These are phyloP conservation scores for Latrodectus elegans DNA, from an alignment of 2,888 invertebrate species.

Conservation along the genomic window DNA sequence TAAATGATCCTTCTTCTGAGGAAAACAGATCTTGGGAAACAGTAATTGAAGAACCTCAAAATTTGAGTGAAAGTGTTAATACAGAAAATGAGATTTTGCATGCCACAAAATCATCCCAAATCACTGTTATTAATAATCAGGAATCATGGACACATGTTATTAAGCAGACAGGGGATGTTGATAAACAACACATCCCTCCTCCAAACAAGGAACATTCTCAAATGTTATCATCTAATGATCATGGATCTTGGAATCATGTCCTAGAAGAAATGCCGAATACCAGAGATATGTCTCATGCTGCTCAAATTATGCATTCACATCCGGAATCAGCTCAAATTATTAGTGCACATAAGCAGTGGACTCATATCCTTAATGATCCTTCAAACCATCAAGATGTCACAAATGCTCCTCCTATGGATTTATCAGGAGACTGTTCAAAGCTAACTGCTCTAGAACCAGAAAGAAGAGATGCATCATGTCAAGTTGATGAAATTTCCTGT, in stretches of 20 bases:
- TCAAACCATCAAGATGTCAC: constrained; percentile 34
- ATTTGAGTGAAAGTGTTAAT: constrained; percentile 19
- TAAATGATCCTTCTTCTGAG: constrained; percentile 42
- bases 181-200: constrained; percentile 24
- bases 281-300: constrained; percentile 25
- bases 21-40: constrained; percentile 40
- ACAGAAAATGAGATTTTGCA: constrained; percentile 43
- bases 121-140: constrained; percentile 45
- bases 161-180: constrained; percentile 38
- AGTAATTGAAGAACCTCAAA: constrained; percentile 49
- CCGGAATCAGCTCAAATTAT: constrained; percentile 38
- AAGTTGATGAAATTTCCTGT: constrained; percentile 56
- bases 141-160: constrained; percentile 58
- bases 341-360: constrained; percentile 42
- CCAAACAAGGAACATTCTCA: constrained; percentile 26
- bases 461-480: constrained; percentile 55
- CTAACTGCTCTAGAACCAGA: constrained; percentile 50
- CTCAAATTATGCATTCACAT: constrained; percentile 44
- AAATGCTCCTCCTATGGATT: constrained; percentile 48
- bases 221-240: constrained; percentile 27
- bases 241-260: constrained; percentile 56
- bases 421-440: constrained; percentile 56
- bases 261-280: constrained; percentile 45
- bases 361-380: constrained; percentile 29
- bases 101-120: constrained; percentile 40